Base-by-base conservation (phyloP, 2,888 invertebrate species). In the Alloscopus bannaensis region DNA sequence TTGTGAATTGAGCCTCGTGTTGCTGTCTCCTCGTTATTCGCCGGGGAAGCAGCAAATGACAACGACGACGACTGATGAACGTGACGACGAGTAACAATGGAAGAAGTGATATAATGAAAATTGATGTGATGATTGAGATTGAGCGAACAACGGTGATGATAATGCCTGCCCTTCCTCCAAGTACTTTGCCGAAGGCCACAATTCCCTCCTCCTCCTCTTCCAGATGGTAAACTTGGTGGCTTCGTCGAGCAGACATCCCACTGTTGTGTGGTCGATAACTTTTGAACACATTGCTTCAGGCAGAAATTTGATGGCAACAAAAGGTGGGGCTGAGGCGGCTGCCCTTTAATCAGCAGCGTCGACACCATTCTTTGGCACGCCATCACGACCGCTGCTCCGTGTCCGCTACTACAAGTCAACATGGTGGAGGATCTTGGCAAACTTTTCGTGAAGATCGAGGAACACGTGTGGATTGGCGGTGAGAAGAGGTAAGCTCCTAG, bases 401-500 rank as follows among this genome's bases (percentile, higher is more conserved):
- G 62, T 13, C 22, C 31, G 18, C 47, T 29, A 69, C 81, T 86
- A 86, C 79, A 86, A 82, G 83, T 86, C 86, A 69, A 86, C 86
- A 86, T 86, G 86, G 40, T 86, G 86, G 59, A 86, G 84, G 66
- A 86, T 83, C 71, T 81, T 81, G 45, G 86, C 85, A 80, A 86
- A 86, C 73, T 86, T 86, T 70, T 86, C 85, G 65, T 86, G 86
- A 42, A 86, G 62, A 68, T 86, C 86, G 4, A 86, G 80, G 71
- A 86, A 86, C 28, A 86, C 81, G 82, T 86, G 86, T n/a, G 86
- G 85, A 81, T 86, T 86, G 1, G 84, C 82, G 2, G 86, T 84
- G 26, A 86, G 83, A 26, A 85, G 77, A 24, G 86, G 86, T 62
- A 86, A 77, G 64, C 84, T 84, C 45, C 86, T 47, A n/a, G 86